A percentile compares a stretch with the other conserved stretches of the same genome.
phyloP scores from a whole-genome alignment of 2,888 invertebrate genomes.

The Cyrtodaria siliqua region DNA sequence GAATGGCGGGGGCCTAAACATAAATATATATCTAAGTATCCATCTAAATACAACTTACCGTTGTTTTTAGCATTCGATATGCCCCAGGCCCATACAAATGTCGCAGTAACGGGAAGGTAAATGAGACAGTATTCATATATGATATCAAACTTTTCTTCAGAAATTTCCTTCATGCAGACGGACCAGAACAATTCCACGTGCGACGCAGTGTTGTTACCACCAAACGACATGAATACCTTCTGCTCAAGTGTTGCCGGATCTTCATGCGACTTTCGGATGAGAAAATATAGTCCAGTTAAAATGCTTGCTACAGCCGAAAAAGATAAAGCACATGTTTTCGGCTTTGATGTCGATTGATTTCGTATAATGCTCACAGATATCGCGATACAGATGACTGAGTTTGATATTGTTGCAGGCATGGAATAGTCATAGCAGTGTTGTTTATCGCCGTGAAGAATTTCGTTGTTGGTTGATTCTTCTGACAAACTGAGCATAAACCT shows the following conservation, averaged over 20 bases:
- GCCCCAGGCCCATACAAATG: conserved; percentile 16
- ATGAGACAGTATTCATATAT: conserved; percentile 45
- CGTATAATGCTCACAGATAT: conserved; percentile 31
- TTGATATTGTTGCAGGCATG: conserved; percentile 35
- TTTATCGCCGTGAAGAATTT: conserved; percentile 31
- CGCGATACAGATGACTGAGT: conserved; percentile 16
- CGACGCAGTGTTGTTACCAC: not conserved
- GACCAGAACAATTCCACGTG: conserved; percentile 57
- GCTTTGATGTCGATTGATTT: conserved; percentile 11
- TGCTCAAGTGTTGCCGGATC: conserved; percentile 14
- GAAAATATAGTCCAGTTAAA: conserved; percentile 18
- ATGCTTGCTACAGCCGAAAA: conserved; percentile 12
- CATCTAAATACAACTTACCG: too few species aligned
- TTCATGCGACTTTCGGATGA: not conserved
- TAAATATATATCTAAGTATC: too few species aligned
- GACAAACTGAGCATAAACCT: conserved; percentile 36
- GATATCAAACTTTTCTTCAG: conserved; percentile 13
- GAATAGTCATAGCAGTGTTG: conserved; percentile 45
- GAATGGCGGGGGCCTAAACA: too few species aligned
- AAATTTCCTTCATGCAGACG: conserved; percentile 28
- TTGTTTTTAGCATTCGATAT: conserved; percentile 3
- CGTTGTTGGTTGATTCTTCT: conserved; percentile 21
- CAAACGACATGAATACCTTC: conserved; percentile 32
- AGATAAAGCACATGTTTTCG: conserved; percentile 7
- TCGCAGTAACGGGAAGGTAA: conserved; percentile 32